Percentiles rank a stretch among this genome's conserved stretches.
These are phyloP conservation scores for Choreutis nemorana DNA, from an alignment of 2,888 invertebrate species.

Conservation along the genomic window DNA sequence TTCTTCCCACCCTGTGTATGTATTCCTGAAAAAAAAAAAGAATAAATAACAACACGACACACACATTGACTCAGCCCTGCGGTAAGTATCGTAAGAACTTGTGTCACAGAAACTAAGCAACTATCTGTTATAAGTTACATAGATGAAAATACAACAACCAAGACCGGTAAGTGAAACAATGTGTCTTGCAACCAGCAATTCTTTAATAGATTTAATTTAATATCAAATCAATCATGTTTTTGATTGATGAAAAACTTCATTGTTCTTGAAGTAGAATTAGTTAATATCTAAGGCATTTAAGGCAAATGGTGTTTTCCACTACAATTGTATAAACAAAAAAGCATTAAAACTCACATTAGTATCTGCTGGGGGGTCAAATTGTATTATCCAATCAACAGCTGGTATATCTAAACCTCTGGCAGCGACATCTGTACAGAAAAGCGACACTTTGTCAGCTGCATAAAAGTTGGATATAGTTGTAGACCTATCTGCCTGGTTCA, in stretches of 20 bases:
- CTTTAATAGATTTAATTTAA: slow-evolving; percentile 2
- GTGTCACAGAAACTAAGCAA: no score
- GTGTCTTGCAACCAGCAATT: no score
- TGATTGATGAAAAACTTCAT: background rate
- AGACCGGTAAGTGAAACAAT: no score
- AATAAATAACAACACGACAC: slow-evolving; percentile 4
- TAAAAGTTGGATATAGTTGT: slow-evolving; percentile 96
- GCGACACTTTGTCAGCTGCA: slow-evolving; percentile 86
- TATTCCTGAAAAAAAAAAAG: slow-evolving; percentile 77
- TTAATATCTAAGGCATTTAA: no score
- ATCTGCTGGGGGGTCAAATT: slow-evolving; percentile 99
- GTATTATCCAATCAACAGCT: slow-evolving; percentile 98
- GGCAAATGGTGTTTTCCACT: no score
- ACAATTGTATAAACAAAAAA: no score
- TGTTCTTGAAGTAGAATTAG: no score
- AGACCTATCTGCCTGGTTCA: slow-evolving; percentile 95
- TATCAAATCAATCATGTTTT: background rate
- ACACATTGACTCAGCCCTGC: no score
- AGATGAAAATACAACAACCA: no score
- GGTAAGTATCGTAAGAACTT: no score
- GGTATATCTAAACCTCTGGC: slow-evolving; percentile 97
- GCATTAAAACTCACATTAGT: slow-evolving; percentile 89
- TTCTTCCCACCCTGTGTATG: slow-evolving; percentile 97
- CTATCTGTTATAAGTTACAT: no score
- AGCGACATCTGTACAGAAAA: slow-evolving; percentile 97